Evolutionary conservation across 2,797 vertebrate species (phyloP).

Genomic region (Poeciliopsis turneri): DNA sequence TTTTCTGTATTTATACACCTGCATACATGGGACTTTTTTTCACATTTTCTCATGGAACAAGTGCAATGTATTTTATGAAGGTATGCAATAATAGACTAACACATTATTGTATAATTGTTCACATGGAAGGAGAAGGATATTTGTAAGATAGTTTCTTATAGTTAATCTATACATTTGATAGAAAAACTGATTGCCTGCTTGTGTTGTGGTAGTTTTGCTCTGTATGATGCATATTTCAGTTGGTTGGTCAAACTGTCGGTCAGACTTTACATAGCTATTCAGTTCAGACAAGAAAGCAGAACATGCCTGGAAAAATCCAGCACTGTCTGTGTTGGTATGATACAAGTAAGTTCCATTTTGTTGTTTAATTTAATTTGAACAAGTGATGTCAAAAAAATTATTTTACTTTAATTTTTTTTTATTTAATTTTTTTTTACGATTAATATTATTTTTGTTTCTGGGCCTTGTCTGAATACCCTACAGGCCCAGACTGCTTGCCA

Average conservation of each 20-base stretch:
- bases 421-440: neutral
- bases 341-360: neutral
- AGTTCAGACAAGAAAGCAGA: neutral
- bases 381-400: neutral
- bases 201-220: neutral
- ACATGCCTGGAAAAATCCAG: neutral
- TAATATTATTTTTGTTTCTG: neutral
- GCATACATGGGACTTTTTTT: neutral
- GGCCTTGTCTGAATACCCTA: neutral
- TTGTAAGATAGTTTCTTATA: neutral
- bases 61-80: neutral
- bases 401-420: neutral
- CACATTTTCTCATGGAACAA: neutral
- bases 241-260: neutral
- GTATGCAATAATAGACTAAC: neutral
- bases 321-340: neutral
- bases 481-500: neutral
- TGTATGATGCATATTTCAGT: neutral
- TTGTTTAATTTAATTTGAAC: neutral
- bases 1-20: conserved; percentile 41
- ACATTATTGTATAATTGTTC: neutral
- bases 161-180: neutral
- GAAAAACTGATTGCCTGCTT: neutral
- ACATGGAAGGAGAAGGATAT: neutral
- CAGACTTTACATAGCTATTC: neutral